Base-by-base conservation (phyloP, 2,797 vertebrate genomes). In the Phataginus tetradactyla region DNA sequence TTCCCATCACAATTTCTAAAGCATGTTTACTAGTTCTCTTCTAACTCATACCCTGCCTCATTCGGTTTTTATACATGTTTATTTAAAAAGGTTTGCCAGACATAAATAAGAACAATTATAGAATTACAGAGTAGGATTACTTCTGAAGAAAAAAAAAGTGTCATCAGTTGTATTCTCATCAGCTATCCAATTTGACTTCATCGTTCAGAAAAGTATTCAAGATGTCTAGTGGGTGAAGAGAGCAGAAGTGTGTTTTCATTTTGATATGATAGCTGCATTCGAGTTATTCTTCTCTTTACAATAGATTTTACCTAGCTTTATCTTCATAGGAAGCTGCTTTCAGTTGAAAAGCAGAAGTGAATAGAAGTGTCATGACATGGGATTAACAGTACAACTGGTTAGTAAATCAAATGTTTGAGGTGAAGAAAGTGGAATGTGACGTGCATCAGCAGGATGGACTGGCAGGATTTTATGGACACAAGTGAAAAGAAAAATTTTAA, bases 271-370 rank as follows among this genome's bases (percentile, higher is more conserved):
- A 99, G 98, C 98, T 83, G 98, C 97, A 98, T 98, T 98, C 98
- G 98, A 98, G 98, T 98, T 98, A 99, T 98, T 98, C 99, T 99
- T 99, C 98, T 98, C 99, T 98, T 97, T 98, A 99, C 99, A 99
- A 99, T 99, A 99, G 99, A 99, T 99, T 99, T 99, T 99, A 99
- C 99, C 99, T 99, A 99, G 99, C 99, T 99, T 99, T 99, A 99
- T 99, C 99, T 99, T 99, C 99, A 99, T 97, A 99, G 99, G 99
- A 99, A 99, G 99, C 99, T 99, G 99, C 99, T 99, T 99, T 99
- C 99, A 99, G 99, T 98, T 99, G 99, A 99, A 99, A 99, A 99
- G 99, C 99, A 99, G 99, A 99, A 99, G 99, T 99, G 99, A 99
- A 99, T 99, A 99, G 99, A 99, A 99, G 99, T 99, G 99, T 99